Evolutionary conservation across 2,113 vertebrate species (phyloP).

Genomic region (Edolisoma coerulescens): DNA sequence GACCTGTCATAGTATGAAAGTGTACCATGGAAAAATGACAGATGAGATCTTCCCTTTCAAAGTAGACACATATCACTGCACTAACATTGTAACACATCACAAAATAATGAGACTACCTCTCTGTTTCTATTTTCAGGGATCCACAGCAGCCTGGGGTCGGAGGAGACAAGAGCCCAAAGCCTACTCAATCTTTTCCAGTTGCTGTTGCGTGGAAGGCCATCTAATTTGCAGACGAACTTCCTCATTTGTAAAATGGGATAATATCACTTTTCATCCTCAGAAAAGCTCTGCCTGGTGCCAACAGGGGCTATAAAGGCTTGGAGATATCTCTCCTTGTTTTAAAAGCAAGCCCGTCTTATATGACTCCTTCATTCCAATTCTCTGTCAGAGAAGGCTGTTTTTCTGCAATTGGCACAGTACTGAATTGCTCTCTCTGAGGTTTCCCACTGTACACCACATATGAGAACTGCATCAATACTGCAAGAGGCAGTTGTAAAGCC

Average conservation of each 20-base stretch:
- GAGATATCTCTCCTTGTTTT: background rate
- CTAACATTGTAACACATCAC: background rate
- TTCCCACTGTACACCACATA: background rate
- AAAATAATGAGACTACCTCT: background rate
- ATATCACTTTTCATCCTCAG: background rate
- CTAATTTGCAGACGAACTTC: background rate
- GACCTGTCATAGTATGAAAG: background rate
- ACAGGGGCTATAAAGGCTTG: background rate
- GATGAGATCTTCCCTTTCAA: background rate
- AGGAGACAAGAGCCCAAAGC: background rate
- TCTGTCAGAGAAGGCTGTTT: background rate
- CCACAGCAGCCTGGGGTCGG: background rate
- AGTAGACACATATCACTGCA: background rate
- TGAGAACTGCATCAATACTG: background rate
- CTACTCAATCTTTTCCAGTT: background rate
- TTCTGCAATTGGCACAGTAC: background rate
- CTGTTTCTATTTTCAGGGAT: background rate
- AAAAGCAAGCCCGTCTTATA: background rate
- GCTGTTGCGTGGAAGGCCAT: background rate
- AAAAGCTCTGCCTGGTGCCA: background rate
- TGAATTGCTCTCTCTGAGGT: background rate
- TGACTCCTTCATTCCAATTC: background rate
- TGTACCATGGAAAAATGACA: background rate
- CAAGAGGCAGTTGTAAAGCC: background rate
- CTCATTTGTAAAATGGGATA: background rate